These are phyloP conservation scores for Ormyrus rosae DNA, from an alignment of 2,888 invertebrate genomes.

Conservation along the genomic window DNA sequence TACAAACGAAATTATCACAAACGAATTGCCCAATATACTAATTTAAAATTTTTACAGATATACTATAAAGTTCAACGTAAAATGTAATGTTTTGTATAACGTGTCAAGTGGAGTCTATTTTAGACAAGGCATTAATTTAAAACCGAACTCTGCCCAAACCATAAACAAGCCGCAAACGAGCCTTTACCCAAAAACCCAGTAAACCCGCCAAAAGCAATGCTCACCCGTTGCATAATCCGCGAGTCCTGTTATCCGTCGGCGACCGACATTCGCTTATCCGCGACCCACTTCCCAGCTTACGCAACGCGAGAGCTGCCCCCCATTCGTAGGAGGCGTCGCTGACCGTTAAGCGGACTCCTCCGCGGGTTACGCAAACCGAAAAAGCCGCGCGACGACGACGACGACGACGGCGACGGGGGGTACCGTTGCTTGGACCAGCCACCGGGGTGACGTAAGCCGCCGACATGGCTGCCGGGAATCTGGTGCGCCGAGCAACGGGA, in stretches of 20 bases:
- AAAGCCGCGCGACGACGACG: constrained; percentile 16
- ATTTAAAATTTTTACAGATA: too few species aligned
- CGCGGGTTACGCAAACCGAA: constrained; percentile 12
- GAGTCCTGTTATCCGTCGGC: constrained; percentile 8
- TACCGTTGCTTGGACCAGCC: constrained; percentile 42
- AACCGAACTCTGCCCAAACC: too few species aligned
- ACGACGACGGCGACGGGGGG: not conserved
- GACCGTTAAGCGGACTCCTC: not conserved
- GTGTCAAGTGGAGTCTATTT: too few species aligned
- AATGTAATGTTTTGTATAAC: too few species aligned
- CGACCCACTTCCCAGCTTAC: constrained; percentile 36
- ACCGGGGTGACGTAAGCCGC: not conserved
- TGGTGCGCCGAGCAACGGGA: constrained; percentile 47
- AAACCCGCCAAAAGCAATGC: too few species aligned
- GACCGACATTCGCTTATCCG: not conserved
- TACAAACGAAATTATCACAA: too few species aligned
- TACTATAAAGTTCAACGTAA: too few species aligned
- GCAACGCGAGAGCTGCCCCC: constrained; percentile 25
- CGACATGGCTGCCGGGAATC: constrained; percentile 11
- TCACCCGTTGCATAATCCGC: constrained; percentile 9
- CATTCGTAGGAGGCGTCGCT: constrained; percentile 22
- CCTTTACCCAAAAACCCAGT: too few species aligned
- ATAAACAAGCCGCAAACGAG: too few species aligned
- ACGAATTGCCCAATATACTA: too few species aligned
- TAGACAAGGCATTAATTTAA: too few species aligned